A percentile compares a stretch with the other conserved stretches of the same genome.
Conservation (phyloP, 2,888 invertebrate genomes). For the Anoplius nigerrimus region DNA sequence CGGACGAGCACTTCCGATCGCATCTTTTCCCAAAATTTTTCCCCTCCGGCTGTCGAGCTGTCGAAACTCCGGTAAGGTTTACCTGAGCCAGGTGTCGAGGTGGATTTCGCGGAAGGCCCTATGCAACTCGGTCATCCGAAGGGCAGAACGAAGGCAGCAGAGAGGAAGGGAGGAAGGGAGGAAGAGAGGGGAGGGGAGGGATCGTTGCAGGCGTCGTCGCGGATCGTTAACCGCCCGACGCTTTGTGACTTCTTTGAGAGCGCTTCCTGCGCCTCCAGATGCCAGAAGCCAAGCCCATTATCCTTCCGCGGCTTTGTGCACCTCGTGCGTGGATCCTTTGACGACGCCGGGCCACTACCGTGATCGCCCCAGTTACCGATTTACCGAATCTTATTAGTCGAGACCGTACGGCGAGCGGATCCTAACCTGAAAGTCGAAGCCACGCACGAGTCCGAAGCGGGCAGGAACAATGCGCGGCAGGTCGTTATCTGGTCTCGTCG, state of each 20-base stretch:
- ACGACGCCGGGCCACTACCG: too few species aligned
- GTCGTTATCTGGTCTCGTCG: constrained; percentile 44
- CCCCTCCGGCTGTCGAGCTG: background rate
- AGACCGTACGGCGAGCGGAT: too few species aligned
- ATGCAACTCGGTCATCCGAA: background rate
- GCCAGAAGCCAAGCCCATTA: too few species aligned
- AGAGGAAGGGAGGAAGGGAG: background rate
- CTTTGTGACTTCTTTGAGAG: too few species aligned
- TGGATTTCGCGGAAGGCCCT: background rate
- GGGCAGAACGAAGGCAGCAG: background rate
- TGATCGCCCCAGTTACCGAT: too few species aligned
- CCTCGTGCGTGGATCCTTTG: too few species aligned
- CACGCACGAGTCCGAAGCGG: constrained; percentile 5
- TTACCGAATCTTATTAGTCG: too few species aligned
- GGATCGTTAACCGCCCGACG: too few species aligned
- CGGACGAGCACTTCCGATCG: background rate
- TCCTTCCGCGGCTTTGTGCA: too few species aligned
- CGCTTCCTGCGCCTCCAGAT: too few species aligned
- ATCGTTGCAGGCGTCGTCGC: background rate
- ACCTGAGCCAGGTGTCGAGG: constrained; percentile 1
- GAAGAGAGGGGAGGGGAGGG: background rate
- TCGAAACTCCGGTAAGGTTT: background rate
- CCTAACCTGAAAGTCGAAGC: too few species aligned
- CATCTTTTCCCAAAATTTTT: background rate
- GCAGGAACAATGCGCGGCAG: constrained; percentile 37